Evolutionary conservation across 1,140 invertebrate genomes (phyloP).

Genomic region (Caenorhabditis inopinata): DNA sequence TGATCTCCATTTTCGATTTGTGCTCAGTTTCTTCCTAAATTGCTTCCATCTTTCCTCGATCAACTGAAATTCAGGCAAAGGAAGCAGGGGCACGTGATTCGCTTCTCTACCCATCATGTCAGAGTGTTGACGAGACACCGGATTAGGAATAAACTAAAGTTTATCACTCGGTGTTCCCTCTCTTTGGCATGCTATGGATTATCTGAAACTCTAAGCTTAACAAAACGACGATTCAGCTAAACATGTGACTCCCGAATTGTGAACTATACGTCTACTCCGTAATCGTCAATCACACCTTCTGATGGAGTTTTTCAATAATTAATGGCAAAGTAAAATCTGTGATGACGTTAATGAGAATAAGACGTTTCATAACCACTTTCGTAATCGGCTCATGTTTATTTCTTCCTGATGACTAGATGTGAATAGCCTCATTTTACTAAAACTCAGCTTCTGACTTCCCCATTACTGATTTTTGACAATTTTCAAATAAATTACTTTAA

Average conservation of each 20-base stretch:
- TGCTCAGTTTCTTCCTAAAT: neutral
- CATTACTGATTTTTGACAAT: too few relatives aligned
- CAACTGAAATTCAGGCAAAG: neutral
- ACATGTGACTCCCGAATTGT: conserved; percentile 8
- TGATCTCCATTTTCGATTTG: too few relatives aligned
- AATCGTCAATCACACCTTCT: neutral
- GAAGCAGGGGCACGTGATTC: neutral
- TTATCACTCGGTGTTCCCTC: neutral
- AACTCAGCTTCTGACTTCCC: too few relatives aligned
- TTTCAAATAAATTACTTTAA: too few relatives aligned
- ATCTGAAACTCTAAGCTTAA: neutral
- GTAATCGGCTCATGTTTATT: neutral
- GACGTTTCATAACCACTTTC: neutral
- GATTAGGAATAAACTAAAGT: neutral
- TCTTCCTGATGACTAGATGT: neutral
- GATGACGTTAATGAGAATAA: conserved; percentile 8
- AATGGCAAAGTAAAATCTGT: conserved; percentile 11
- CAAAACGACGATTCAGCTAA: neutral
- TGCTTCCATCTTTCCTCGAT: neutral
- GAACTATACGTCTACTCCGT: neutral
- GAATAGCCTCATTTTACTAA: too few relatives aligned
- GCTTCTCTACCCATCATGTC: neutral
- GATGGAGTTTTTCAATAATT: neutral
- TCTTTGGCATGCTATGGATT: neutral
- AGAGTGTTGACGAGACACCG: neutral